phyloP scores from a whole-genome alignment of 2,888 invertebrate species.

The Nomada goodeniana region DNA sequence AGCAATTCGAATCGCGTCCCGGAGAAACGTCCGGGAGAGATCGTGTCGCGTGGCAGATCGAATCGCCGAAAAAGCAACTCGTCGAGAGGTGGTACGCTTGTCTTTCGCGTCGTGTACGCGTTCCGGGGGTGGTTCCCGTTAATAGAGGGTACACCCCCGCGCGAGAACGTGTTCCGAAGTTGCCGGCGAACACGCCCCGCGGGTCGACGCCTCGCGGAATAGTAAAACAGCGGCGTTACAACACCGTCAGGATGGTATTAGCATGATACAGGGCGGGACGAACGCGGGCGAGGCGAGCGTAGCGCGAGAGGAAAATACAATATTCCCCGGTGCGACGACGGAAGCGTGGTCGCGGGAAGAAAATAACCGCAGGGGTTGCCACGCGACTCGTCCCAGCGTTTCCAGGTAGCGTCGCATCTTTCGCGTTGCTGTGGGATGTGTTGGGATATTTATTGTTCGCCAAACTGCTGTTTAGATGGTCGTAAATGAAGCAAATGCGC shows the following conservation, averaged over 20 bases:
- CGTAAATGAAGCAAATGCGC: no score
- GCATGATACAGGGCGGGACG: conserved; percentile 22
- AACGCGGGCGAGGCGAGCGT: not conserved
- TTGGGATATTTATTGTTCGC: not conserved
- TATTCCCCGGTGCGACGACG: conserved; percentile 31
- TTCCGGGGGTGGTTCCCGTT: not conserved
- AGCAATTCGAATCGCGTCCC: no score
- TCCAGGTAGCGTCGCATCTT: not conserved
- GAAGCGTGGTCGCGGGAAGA: conserved; percentile 3
- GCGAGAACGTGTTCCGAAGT: conserved; percentile 33
- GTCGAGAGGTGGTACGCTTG: no score
- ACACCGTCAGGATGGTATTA: conserved; percentile 33
- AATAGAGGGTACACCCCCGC: not conserved
- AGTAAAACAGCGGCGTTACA: conserved; percentile 39
- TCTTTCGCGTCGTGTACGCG: not conserved
- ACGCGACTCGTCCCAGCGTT: conserved; percentile 8
- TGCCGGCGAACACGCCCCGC: conserved; percentile 8
- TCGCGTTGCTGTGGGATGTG: not conserved
- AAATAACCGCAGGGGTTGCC: conserved; percentile 29
- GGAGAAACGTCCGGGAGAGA: no score
- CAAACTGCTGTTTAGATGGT: not conserved
- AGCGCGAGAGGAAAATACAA: conserved; percentile 34
- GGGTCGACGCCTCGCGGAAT: conserved; percentile 28
- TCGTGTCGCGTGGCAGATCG: not conserved
- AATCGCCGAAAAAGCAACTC: not conserved